Evolutionary conservation across 1,140 invertebrate species (phyloP).

Genomic region (Coelopa frigida): DNA sequence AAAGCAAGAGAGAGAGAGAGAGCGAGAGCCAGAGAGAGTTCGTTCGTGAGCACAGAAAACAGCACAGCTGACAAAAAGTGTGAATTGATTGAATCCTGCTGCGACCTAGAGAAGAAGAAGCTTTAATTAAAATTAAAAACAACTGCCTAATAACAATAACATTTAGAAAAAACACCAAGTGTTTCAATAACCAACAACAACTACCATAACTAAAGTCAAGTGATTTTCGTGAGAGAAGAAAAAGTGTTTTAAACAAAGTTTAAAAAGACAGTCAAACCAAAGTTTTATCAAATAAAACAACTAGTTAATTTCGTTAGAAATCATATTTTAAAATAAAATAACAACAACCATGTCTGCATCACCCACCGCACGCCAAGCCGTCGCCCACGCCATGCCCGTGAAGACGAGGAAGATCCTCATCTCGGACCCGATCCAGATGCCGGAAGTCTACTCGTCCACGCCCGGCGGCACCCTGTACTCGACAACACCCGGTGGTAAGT

Average conservation of each 20-base stretch:
- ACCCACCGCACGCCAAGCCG: conserved; percentile 67
- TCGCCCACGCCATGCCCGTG: conserved; percentile 51
- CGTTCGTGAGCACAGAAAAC: too few species aligned
- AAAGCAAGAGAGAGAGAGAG: background rate
- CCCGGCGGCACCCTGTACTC: conserved; percentile 93
- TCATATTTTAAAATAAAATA: background rate
- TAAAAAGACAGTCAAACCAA: background rate
- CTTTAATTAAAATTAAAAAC: too few species aligned
- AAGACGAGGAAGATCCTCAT: conserved; percentile 68
- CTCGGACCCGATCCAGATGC: conserved; percentile 74
- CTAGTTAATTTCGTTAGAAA: conserved; percentile 1
- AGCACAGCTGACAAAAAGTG: too few species aligned
- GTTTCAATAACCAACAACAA: too few species aligned
- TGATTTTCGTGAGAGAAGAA: too few species aligned
- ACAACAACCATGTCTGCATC: conserved; percentile 64
- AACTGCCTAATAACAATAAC: too few species aligned
- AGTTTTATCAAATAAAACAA: background rate
- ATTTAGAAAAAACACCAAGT: too few species aligned
- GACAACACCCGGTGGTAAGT: conserved; percentile 88
- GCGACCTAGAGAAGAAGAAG: too few species aligned
- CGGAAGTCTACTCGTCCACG: conserved; percentile 80
- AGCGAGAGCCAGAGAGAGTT: too few species aligned
- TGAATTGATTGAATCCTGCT: too few species aligned
- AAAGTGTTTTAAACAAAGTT: conserved; percentile 5
- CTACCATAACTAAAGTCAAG: too few species aligned